These are phyloP conservation scores for Eurystomus glaucurus DNA, from an alignment of 2,797 vertebrate species.

Conservation along the genomic window DNA sequence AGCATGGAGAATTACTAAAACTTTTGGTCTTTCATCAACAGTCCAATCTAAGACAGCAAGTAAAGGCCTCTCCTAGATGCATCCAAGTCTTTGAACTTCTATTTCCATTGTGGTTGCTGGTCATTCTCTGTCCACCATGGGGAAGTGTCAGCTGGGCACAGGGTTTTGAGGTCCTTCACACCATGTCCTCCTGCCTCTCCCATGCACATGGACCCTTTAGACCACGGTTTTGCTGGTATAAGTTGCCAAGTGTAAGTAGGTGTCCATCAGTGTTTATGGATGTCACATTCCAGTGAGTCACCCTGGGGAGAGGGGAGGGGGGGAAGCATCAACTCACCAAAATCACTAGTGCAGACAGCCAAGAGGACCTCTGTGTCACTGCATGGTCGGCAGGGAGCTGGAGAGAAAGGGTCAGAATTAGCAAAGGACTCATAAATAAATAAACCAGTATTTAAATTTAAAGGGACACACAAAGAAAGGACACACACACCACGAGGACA, in stretches of 20 bases:
- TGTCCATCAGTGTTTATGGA: neutral
- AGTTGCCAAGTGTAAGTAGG: neutral
- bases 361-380: conserved; percentile 92
- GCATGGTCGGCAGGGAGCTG: conserved; percentile 95
- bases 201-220: neutral
- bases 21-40: neutral
- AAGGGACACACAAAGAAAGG: neutral
- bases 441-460: neutral
- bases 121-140: neutral
- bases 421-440: neutral
- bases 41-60: neutral
- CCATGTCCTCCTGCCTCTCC: neutral
- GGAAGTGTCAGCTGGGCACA: neutral
- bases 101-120: neutral
- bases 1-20: conserved; percentile 2
- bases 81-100: conserved; percentile 19
- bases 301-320: fast-evolving
- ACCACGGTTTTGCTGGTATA: neutral
- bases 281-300: neutral
- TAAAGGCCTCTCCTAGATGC: neutral
- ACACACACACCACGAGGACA: fast-evolving
- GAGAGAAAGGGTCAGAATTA: conserved; percentile 58
- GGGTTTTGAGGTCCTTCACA: neutral
- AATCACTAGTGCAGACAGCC: conserved; percentile 95
- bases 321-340: conserved; percentile 88